These are phyloP conservation scores for Entomobrya proxima DNA, from an alignment of 2,888 invertebrate species.

Conservation along the genomic window DNA sequence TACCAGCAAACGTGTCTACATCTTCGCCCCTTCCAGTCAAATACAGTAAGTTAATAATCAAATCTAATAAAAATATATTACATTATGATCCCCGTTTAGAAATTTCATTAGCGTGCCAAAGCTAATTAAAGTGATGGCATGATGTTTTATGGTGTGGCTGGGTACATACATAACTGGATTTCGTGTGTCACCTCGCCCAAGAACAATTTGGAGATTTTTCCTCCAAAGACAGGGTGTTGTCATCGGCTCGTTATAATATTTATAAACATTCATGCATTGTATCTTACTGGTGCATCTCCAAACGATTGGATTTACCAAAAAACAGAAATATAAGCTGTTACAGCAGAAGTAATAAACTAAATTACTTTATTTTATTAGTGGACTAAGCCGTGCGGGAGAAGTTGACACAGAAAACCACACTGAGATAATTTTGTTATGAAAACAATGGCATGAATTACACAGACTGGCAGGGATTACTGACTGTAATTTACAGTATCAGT, in stretches of 20 bases:
- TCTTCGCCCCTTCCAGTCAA: constrained; percentile 46
- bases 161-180: no score
- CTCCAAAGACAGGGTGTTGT: no score
- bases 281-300: no score
- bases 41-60: constrained; percentile 66
- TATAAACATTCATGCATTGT: no score
- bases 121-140: constrained; percentile 58
- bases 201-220: no score
- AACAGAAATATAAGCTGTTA: not conserved
- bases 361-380: constrained; percentile 30
- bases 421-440: not conserved
- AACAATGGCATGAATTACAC: no score
- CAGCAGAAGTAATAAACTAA: constrained; percentile 5
- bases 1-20: not conserved
- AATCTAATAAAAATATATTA: constrained; percentile 59
- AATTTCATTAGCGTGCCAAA: constrained; percentile 54
- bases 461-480: no score
- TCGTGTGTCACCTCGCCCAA: no score
- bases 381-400: not conserved
- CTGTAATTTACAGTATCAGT: no score
- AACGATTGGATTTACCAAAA: not conserved
- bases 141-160: no score
- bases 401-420: not conserved
- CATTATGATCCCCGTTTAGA: constrained; percentile 2
- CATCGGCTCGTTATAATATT: no score